Evolutionary conservation across 1,140 invertebrate genomes (phyloP).

Genomic region (roundworm (Caenorhabditis elegans)): DNA sequence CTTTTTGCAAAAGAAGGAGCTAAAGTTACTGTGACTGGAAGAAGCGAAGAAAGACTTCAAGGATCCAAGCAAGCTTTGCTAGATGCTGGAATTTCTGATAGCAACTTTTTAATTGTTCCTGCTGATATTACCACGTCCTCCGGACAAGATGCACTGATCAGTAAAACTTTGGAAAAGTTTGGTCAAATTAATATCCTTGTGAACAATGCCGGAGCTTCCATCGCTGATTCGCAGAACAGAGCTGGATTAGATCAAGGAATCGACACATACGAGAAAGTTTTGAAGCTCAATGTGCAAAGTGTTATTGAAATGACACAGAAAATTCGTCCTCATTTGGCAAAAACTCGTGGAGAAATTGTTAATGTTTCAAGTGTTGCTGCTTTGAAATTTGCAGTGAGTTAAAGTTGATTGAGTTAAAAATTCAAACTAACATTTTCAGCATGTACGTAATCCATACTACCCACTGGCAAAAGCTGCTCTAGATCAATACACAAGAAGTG

Average conservation of each 20-base stretch:
- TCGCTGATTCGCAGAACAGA: background rate
- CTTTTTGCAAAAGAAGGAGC: slow-evolving; percentile 46
- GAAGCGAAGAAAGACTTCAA: slow-evolving; percentile 31
- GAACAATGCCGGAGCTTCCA: slow-evolving; percentile 32
- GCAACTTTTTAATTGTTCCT: background rate
- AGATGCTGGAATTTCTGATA: background rate
- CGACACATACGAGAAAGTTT: slow-evolving; percentile 15
- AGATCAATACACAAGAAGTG: no score
- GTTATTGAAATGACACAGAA: slow-evolving; percentile 3
- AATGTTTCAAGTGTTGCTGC: slow-evolving; percentile 10
- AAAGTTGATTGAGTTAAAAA: background rate
- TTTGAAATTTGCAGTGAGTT: background rate
- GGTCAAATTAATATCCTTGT: slow-evolving; percentile 31
- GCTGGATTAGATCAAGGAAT: background rate
- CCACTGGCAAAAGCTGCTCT: slow-evolving; percentile 19
- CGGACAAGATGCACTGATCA: background rate
- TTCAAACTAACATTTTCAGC: background rate
- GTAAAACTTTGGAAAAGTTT: slow-evolving; percentile 1
- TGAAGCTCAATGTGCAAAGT: slow-evolving; percentile 30
- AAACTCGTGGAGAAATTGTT: slow-evolving; percentile 25
- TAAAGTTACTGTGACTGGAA: slow-evolving; percentile 40
- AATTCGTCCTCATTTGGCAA: slow-evolving; percentile 12
- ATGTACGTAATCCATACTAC: background rate
- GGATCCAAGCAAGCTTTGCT: background rate
- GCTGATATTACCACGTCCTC: background rate